Percentiles rank a stretch among this genome's conserved stretches.
These are phyloP conservation scores for Synanthedon tipuliformis DNA, from an alignment of 2,888 invertebrate species.

Conservation along the genomic window DNA sequence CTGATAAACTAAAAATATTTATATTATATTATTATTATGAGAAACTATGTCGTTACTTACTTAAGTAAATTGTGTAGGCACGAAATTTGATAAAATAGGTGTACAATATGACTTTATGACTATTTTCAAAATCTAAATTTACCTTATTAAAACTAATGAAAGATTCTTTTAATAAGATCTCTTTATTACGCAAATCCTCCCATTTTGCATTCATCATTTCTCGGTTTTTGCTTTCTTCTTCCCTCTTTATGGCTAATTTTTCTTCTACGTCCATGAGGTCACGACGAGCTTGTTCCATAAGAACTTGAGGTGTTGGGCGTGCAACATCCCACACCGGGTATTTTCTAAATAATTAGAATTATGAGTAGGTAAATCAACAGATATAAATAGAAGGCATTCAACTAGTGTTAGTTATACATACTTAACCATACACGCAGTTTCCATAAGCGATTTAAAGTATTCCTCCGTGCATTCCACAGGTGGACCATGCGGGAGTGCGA, in stretches of 20 bases:
- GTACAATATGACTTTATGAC: not conserved
- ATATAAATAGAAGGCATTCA: too few species aligned
- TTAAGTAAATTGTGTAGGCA: not conserved
- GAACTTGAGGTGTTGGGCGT: constrained; percentile 64
- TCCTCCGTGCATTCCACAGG: constrained; percentile 63
- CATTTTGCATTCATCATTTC: constrained; percentile 63
- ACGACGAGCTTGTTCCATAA: constrained; percentile 65
- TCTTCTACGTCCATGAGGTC: constrained; percentile 64
- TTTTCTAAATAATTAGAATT: constrained; percentile 38
- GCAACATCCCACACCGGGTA: constrained; percentile 74
- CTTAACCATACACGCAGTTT: constrained; percentile 59
- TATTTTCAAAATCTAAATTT: not conserved
- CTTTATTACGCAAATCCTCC: constrained; percentile 64
- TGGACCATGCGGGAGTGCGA: constrained; percentile 59
- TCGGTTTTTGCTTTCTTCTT: constrained; percentile 47
- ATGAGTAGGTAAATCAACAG: not conserved
- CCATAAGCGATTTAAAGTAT: constrained; percentile 66
- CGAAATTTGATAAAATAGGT: not conserved
- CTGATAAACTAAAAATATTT: constrained; percentile 59
- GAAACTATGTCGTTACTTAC: too few species aligned
- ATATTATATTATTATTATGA: not conserved
- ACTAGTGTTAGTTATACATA: constrained; percentile 15
- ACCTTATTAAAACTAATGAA: constrained; percentile 74
- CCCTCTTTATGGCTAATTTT: constrained; percentile 51
- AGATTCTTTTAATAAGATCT: constrained; percentile 63